Evolutionary conservation across 2,888 invertebrate genomes (phyloP).

Genomic region (Gasteruption jaculator): DNA sequence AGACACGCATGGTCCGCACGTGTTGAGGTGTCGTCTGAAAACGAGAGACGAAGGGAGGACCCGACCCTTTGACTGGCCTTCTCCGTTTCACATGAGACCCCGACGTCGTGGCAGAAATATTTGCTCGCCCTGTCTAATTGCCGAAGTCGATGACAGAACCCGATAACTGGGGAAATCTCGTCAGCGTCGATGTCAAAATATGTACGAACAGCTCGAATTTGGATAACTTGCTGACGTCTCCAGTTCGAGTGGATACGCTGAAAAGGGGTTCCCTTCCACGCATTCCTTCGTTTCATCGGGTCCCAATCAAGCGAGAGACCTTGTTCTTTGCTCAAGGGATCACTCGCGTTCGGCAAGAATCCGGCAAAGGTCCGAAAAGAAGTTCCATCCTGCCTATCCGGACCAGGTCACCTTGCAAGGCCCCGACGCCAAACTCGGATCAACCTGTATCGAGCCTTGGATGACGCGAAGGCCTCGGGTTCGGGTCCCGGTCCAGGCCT

Average conservation of each 20-base stretch:
- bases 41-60: slow-evolving; percentile 9
- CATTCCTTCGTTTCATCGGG: no score
- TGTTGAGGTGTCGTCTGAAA: slow-evolving; percentile 49
- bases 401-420: no score
- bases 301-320: no score
- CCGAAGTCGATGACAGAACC: slow-evolving; percentile 13
- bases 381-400: no score
- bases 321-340: no score
- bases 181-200: no score
- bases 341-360: no score
- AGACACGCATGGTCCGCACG: slow-evolving; percentile 49
- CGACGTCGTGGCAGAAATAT: slow-evolving; percentile 37
- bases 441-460: no score
- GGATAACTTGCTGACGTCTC: slow-evolving; percentile 1
- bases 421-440: no score
- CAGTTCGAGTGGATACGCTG: not conserved
- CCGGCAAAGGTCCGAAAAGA: no score
- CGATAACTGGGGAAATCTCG: slow-evolving; percentile 1
- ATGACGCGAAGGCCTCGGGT: no score
- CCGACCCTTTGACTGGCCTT: slow-evolving; percentile 10
- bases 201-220: not conserved
- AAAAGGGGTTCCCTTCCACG: slow-evolving; percentile 10
- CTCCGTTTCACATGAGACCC: slow-evolving; percentile 35
- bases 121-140: slow-evolving; percentile 33
- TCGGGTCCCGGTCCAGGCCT: no score